These are phyloP conservation scores for Egretta garzetta DNA, from an alignment of 2,113 vertebrate species.

Conservation along the genomic window DNA sequence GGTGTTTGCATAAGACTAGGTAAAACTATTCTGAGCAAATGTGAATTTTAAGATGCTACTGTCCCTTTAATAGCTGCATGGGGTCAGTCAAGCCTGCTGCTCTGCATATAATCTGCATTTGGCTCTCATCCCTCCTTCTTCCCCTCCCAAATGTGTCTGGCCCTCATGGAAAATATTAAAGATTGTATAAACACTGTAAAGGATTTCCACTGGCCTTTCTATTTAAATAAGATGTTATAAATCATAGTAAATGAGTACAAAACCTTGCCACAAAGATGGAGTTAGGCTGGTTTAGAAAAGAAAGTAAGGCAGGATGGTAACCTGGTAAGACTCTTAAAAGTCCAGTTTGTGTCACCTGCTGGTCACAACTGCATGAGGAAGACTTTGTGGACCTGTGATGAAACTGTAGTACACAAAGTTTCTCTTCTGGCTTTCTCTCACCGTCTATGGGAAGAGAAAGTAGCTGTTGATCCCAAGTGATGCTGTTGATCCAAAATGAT, in stretches of 20 bases:
- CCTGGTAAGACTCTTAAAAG: background rate
- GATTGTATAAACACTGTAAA: background rate
- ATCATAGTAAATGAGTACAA: background rate
- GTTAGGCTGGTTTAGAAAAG: background rate
- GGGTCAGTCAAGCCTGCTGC: background rate
- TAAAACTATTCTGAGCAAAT: background rate
- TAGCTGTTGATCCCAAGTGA: background rate
- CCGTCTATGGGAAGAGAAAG: background rate
- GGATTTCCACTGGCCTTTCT: background rate
- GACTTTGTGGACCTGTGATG: background rate
- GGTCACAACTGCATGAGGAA: background rate
- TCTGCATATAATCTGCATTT: background rate
- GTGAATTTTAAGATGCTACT: background rate
- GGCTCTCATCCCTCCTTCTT: background rate
- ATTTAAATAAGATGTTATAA: background rate
- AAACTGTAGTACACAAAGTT: background rate
- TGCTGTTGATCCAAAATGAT: background rate
- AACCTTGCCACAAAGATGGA: background rate
- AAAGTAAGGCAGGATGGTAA: background rate
- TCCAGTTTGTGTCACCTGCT: background rate
- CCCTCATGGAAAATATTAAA: constrained; percentile 36
- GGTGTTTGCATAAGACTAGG: background rate
- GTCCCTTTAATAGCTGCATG: background rate
- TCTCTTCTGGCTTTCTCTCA: background rate
- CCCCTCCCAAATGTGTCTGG: background rate